Evolutionary conservation across 30 jellyfish, hydroid and myxozoan genomes (phyloP).

Genomic region (Hydractinia echinata): DNA sequence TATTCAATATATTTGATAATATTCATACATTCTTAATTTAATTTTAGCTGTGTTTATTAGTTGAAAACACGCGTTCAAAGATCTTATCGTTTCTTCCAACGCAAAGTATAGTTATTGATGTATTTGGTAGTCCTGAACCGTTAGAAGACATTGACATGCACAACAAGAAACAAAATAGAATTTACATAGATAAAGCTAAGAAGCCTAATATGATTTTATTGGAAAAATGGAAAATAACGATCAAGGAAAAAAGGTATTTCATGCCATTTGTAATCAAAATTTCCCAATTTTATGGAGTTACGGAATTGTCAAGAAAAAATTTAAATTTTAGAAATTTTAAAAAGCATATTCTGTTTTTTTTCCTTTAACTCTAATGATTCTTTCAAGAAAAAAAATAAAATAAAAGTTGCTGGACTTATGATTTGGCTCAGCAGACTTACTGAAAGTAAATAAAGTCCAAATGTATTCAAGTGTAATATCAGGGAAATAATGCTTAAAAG

Average conservation of each 20-base stretch:
- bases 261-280: background rate
- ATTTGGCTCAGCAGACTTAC: too few species aligned
- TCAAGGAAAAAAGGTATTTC: constrained; percentile 16
- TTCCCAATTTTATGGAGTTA: too few species aligned
- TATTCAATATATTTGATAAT: background rate
- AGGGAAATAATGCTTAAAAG: too few species aligned
- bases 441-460: too few species aligned
- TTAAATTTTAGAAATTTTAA: too few species aligned
- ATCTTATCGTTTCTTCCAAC: constrained; percentile 7
- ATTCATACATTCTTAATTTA: background rate
- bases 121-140: constrained; percentile 47
- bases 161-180: background rate
- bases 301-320: too few species aligned
- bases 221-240: constrained; percentile 68
- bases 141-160: background rate
- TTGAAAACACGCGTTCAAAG: constrained; percentile 43
- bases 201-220: constrained; percentile 21
- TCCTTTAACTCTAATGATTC: too few species aligned
- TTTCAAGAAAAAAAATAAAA: too few species aligned
- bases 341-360: too few species aligned
- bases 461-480: too few species aligned
- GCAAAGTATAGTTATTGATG: constrained; percentile 45
- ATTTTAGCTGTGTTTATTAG: constrained; percentile 61
- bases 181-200: constrained; percentile 7
- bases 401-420: too few species aligned